Evolutionary conservation across 2,113 vertebrate species (phyloP), one percentile per base, ranked within the genome.

Genomic region (Jaculus jaculus): DNA sequence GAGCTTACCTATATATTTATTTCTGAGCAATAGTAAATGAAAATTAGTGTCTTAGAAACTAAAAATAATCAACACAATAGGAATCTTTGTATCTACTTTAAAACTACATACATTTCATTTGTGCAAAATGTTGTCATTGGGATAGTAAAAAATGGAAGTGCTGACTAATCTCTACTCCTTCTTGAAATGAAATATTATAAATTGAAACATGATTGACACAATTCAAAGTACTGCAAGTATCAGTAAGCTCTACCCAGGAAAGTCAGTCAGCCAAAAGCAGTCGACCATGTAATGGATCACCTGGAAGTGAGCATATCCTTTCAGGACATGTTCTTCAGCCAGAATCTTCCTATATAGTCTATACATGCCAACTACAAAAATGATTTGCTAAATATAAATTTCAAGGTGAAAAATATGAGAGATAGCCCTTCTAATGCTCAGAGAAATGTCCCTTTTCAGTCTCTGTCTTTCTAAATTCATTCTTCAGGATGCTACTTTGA

Each of bases 401-500:
- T 79, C 74, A 87, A 63, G 16, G 26, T 47, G 37, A 30, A 30
- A 81, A 11, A 75, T 18, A n/a, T 5, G 93, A 54, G 77, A 18
- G 12, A 13, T 30, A 58, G 28, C n/a, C 68, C 30, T 90, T 85
- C 30, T 58, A 9, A 20, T 28, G 39, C 26, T 69, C 10, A 83
- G 32, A 93, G 26, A 95, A 92, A 94, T 17, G 1, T 82, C 1
- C 1, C 75, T 87, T 94, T 73, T 60, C 2, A 89, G 94, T 6
- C 81, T 47, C 4, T 51, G 58, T 90, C 89, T 96, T 85, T 93
- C 73, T 88, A 77, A 83, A 95, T 89, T 86, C 7, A 51, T 82
- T 84, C 97, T 96, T 92, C 66, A 98, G 98, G 94, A 97, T 34
- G 93, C 90, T 11, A 85, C 94, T 39, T 47, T 94, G 93, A 95